Evolutionary conservation across 2,888 invertebrate species (phyloP).

Genomic region (Conops quadrifasciatus): DNA sequence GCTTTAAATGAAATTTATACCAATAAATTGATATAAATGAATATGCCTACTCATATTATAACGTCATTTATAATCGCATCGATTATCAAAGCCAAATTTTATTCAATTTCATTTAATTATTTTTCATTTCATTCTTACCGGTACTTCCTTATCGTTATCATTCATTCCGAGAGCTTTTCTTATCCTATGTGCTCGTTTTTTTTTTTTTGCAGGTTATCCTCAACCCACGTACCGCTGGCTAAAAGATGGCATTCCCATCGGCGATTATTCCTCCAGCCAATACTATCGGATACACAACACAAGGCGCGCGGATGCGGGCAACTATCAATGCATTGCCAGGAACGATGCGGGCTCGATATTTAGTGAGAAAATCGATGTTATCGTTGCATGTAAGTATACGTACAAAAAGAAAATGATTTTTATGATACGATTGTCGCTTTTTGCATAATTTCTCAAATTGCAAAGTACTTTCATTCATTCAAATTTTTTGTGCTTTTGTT

Average conservation of each 20-base stretch:
- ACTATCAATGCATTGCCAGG: conserved; percentile 90
- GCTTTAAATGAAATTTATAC: too few species aligned
- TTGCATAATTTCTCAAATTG: background rate
- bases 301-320: conserved; percentile 83
- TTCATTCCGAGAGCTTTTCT: background rate
- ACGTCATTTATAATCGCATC: too few species aligned
- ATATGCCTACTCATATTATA: too few species aligned
- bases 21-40: too few species aligned
- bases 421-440: too few species aligned
- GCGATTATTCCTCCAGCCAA: conserved; percentile 82
- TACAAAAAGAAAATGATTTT: too few species aligned
- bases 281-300: conserved; percentile 86
- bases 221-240: conserved; percentile 92
- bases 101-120: too few species aligned
- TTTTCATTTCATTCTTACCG: conserved; percentile 39
- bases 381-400: conserved; percentile 94
- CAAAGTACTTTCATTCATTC: background rate
- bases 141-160: conserved; percentile 20
- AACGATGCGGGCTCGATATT: conserved; percentile 92
- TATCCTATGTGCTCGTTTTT: conserved; percentile 43
- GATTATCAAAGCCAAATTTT: too few species aligned
- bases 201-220: conserved; percentile 77
- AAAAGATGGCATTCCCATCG: conserved; percentile 82
- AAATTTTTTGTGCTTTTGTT: background rate
- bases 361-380: conserved; percentile 88